Base-by-base conservation (phyloP, 2,888 invertebrate genomes). In the Clostera curtula region DNA sequence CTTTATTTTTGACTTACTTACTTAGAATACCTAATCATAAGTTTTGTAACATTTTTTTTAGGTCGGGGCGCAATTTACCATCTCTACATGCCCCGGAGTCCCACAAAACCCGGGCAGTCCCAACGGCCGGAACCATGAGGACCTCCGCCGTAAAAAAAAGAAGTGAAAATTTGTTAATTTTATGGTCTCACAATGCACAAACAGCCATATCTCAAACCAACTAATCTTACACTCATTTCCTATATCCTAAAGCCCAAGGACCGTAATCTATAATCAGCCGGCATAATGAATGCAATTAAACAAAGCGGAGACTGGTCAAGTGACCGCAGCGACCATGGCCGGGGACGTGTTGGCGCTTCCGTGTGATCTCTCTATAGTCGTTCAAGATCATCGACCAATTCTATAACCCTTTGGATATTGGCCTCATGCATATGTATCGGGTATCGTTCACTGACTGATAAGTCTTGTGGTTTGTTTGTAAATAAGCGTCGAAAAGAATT, bases 341-440 rank as follows among this genome's bases (percentile, higher is more conserved):
- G 50, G 45, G 64, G 64, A 49, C 61, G 42, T 35, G 47, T 40
- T 43, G 31, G 34, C 31, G 36, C 59, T 69, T 69, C 69, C 69
- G 69, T 48, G 41, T 59, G 48, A 47, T 47, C 48, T 38, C 41
- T 34, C 51, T 50, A 47, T 42, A 40, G 42, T 43, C 34, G 34
- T 50, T 49, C 51, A 49, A 50, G 48, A 40, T 23, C 49, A 49
- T 23, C 23, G 15, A 46, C 34, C 25, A 42, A 49, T 42, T 53
- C 43, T 43, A 54, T 54, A 50, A 52, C 50, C 50, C 46, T 54
- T 55, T 40, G 49, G 48, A 43, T 45, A 40, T 29, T 31, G 24
- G 19, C 33, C 34, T 35, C 25, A 37, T 40, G 27, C 35, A 48
- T 43, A 36, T 17, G 13, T 36, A 34, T 41, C 13, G n/a, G 24